Evolutionary conservation across 2,113 vertebrate genomes (phyloP).

Genomic region (Phyllostomus hastatus): DNA sequence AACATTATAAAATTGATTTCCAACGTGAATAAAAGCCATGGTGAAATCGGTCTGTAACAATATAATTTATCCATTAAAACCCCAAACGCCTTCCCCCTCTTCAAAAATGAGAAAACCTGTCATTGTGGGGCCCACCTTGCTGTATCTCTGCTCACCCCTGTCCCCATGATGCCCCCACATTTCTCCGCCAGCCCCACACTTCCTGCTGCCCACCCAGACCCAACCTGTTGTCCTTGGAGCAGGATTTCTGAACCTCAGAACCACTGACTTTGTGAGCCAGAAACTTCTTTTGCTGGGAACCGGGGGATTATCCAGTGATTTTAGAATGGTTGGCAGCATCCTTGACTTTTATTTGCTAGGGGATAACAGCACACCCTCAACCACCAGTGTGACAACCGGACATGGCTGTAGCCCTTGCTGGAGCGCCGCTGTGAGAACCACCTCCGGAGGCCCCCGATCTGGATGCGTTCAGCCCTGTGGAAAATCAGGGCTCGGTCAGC

Average conservation of each 20-base stretch:
- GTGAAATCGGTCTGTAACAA: background rate
- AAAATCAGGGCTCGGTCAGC: background rate
- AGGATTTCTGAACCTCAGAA: background rate
- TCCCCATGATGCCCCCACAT: fast-evolving
- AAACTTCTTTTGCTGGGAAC: background rate
- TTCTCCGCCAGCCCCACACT: background rate
- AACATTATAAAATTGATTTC: constrained; percentile 7
- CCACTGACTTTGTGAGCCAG: background rate
- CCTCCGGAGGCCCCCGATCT: background rate
- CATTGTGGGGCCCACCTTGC: background rate
- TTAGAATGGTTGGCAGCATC: background rate
- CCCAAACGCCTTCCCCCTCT: background rate
- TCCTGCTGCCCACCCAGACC: background rate
- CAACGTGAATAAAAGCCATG: background rate
- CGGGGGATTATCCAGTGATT: background rate
- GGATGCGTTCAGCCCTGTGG: background rate
- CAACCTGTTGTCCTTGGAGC: background rate
- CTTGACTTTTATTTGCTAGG: background rate
- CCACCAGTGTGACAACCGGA: background rate
- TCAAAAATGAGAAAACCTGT: background rate
- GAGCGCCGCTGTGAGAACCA: background rate
- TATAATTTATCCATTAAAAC: background rate
- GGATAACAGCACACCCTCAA: background rate
- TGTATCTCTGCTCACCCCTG: background rate
- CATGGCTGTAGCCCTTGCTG: too few relatives aligned